These are phyloP conservation scores for Neolamprologus variostigma DNA, from an alignment of 2,113 vertebrate genomes.

Conservation along the genomic window DNA sequence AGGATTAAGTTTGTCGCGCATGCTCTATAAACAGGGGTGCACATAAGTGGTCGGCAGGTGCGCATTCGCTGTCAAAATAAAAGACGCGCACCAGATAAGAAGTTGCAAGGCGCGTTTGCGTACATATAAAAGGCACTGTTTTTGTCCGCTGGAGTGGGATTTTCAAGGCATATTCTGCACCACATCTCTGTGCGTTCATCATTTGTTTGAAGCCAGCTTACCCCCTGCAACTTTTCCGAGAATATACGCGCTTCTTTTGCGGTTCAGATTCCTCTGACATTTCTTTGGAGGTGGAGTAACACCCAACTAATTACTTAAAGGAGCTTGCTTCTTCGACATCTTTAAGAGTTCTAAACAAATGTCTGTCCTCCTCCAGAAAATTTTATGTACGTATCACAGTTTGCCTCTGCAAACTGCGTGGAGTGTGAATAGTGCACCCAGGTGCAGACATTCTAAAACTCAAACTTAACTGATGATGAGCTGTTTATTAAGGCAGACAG, in stretches of 20 bases:
- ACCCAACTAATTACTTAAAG: not conserved
- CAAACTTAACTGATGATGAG: not conserved
- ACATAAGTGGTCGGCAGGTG: too few relatives aligned
- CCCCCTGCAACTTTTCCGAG: not conserved
- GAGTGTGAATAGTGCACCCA: not conserved
- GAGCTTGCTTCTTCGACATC: not conserved
- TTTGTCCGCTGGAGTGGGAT: not conserved
- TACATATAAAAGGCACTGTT: not conserved
- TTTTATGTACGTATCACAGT: not conserved
- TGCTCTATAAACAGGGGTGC: not conserved
- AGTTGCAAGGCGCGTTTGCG: not conserved
- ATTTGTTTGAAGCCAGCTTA: not conserved
- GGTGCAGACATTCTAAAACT: not conserved
- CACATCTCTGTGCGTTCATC: not conserved
- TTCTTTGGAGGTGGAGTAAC: not conserved
- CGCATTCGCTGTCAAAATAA: not conserved
- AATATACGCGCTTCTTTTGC: not conserved
- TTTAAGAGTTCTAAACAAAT: not conserved
- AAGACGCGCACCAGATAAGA: not conserved
- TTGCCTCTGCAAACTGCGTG: not conserved
- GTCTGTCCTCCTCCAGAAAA: not conserved
- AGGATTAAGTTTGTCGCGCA: not conserved
- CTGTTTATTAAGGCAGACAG: not conserved
- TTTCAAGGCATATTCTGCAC: not conserved
- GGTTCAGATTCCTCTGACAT: not conserved